Base-by-base conservation (phyloP, 2,797 vertebrate genomes). In the Meda fulgida region DNA sequence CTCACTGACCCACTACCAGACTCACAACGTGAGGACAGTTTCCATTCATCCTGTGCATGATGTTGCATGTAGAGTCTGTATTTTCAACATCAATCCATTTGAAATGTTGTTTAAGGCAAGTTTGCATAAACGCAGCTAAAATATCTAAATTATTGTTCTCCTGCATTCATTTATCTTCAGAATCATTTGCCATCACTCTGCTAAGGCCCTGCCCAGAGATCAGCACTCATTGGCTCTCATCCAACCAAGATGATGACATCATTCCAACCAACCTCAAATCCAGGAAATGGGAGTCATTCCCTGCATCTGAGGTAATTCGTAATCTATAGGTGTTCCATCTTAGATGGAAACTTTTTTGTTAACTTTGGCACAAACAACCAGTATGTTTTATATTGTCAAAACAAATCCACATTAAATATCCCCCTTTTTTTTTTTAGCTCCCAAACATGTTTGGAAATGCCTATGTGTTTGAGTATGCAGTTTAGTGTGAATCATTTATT, bases 1-100 rank as follows among this genome's bases (percentile, higher is more conserved):
- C 89, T 97, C 71, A 95, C 94, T 78, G 97, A 99, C 14, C 95
- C 95, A 0, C 85, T 98, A 7, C 93, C 95, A 73, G 96, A 96
- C 67, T 80, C 88, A 69, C 94, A 92, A 91, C 96, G 98, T 98
- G 89, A 58, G 81, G 23, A 69, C 26, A 31, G 19, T 65, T 83
- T 51, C 1, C 38, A 31, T 65, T 63, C 31, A 29, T 78, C 5
- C n/a, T 78, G 9, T 40, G 53, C 38, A 46, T 78, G 4, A 26
- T 26, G 7, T 40, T 38, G 18, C 11, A 23, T 21, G 4, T 71
- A 60, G 10, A 60, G 43, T 31, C 71, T 51, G 29, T 51, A 75
- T 31, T 51, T 51, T 73, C 46, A 51, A 51, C 69, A 71, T 8
- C 14, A 43, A 2, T 40, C 36, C 38, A 43, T 26, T 71, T 46